A percentile compares a stretch with the other conserved stretches of the same genome.
phyloP scores from a whole-genome alignment of 2,797 vertebrate genomes.

The Myotis vivesi region DNA sequence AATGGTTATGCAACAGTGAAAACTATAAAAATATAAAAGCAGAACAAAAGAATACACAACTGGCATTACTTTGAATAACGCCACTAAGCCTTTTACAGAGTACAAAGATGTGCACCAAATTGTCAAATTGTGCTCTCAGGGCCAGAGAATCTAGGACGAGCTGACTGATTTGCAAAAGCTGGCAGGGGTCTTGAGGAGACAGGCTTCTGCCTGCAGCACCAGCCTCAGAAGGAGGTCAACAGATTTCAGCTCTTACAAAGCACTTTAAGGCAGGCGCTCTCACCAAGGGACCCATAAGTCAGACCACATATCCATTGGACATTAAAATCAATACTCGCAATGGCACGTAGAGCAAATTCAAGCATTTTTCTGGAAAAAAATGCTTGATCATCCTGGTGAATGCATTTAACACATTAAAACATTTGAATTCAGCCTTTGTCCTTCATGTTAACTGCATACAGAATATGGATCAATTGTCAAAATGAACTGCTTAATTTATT shows the following conservation, averaged over 20 bases:
- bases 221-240: not conserved
- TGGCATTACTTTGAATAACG: not conserved
- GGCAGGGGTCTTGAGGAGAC: not conserved
- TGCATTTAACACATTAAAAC: not conserved
- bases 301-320: not conserved
- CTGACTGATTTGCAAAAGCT: not conserved
- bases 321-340: not conserved
- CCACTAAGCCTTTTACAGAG: not conserved
- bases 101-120: not conserved
- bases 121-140: not conserved
- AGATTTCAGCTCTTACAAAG: not conserved
- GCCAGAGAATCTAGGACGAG: conserved; percentile 36
- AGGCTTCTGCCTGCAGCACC: not conserved
- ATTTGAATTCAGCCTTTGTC: not conserved
- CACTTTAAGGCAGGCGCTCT: not conserved
- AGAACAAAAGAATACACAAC: conserved; percentile 23
- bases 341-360: not conserved
- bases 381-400: not conserved
- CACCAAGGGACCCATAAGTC: not conserved
- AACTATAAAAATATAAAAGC: not conserved
- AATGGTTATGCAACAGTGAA: not conserved
- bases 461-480: not conserved
- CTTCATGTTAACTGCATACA: not conserved
- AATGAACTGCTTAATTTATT: not conserved
- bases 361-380: not conserved